phyloP scores from a whole-genome alignment of 2,113 vertebrate species.

The Cynocephalus volans region DNA sequence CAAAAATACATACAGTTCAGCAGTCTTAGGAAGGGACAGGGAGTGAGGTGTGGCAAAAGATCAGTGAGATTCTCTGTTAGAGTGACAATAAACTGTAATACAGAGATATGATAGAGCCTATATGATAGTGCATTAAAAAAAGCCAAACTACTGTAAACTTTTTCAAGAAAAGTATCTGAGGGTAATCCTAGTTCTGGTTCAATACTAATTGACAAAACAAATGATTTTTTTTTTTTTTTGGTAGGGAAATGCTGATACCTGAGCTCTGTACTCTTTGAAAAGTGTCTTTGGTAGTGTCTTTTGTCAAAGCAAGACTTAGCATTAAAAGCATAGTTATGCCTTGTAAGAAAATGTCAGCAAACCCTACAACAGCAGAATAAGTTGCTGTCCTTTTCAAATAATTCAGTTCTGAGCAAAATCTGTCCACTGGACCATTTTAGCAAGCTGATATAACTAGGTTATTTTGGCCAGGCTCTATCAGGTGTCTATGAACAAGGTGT shows the following conservation, averaged over 20 bases:
- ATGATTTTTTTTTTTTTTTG: background rate
- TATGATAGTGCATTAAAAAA: background rate
- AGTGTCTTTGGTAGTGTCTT: slow-evolving; percentile 31
- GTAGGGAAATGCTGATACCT: background rate
- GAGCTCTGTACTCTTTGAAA: slow-evolving; percentile 55
- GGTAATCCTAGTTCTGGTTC: background rate
- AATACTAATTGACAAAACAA: slow-evolving; percentile 14
- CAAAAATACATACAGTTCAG: background rate
- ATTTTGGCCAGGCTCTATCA: background rate
- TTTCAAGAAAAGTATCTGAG: slow-evolving; percentile 21
- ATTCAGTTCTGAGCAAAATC: slow-evolving; percentile 47
- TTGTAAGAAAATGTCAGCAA: slow-evolving; percentile 72
- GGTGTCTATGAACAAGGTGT: background rate
- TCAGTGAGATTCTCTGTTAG: background rate
- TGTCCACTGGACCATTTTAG: slow-evolving; percentile 40
- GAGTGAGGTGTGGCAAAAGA: background rate
- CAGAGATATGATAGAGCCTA: rapidly evolving
- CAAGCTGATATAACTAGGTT: slow-evolving; percentile 49
- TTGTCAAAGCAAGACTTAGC: slow-evolving; percentile 67
- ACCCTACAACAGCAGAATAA: slow-evolving; percentile 55
- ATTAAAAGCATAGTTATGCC: slow-evolving; percentile 30
- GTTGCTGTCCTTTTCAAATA: slow-evolving; percentile 49
- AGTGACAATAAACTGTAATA: background rate
- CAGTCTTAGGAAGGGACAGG: background rate
- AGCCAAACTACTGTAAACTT: background rate